Base-by-base conservation (phyloP, 2,797 vertebrate genomes). In the Furcifer pardalis region DNA sequence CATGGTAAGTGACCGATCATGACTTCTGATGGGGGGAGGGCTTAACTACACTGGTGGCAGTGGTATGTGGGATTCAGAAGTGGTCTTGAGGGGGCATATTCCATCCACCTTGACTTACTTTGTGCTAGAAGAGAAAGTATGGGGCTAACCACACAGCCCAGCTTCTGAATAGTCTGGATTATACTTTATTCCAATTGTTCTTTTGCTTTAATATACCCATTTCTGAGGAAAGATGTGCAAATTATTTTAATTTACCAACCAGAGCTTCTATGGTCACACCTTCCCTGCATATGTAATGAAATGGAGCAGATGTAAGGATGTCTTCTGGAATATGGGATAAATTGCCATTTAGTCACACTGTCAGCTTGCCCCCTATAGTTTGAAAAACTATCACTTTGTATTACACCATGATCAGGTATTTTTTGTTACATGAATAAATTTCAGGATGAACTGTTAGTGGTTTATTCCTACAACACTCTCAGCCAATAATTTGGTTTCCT, bases 401-500 rank as follows among this genome's bases (percentile, higher is more conserved):
- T 80, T 73, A 25, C 23, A 79, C 23, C 27, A 66, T 19, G 46
- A 72, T 12, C 76, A 3, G 69, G 46, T 1, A 69, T 0, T 75
- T 52, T 83, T 23, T 89, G 30, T 37, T 1, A 83, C 1, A 87
- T 79, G 77, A 13, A 2, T 3, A 78, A 83, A 77, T 86, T 91
- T 83, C 40, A 84, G 79, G 40, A 59, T 81, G 49, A 30, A 77
- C 0, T 10, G n/a, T 80, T 83, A 52, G n/a, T 85, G 32, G 21
- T 73, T 46, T 89, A 82, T 86, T 88, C 71, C 44, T 87, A 13
- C 42, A 3, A 7, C 77, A 80, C 85, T 76, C 40, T 37, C 81
- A 17, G 5, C 35, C 79, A 86, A 0, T 4, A 76, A 35, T 4
- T 15, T 21, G 88, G 79, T 10, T 49, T 60, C 78, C 32, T 65